These are phyloP conservation scores for Characodon lateralis DNA, from an alignment of 2,797 vertebrate species.

Conservation along the genomic window DNA sequence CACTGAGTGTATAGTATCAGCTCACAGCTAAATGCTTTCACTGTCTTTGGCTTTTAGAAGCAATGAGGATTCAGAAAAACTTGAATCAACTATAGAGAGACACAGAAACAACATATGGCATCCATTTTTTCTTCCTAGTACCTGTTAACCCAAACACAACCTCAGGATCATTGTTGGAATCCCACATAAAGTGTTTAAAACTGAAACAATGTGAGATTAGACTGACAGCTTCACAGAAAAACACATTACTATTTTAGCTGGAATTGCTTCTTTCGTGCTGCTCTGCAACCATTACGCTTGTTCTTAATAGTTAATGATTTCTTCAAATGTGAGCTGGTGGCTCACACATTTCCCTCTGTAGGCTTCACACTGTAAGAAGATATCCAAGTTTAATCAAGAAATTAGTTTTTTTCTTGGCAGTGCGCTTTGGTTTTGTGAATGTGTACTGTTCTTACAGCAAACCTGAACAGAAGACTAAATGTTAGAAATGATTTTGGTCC, in stretches of 20 bases:
- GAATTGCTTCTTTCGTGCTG: conserved; percentile 59
- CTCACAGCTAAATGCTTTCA: background rate
- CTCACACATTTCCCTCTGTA: conserved; percentile 31
- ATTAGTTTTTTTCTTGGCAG: conserved; percentile 48
- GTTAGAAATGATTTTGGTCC: conserved; percentile 58
- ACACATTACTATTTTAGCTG: conserved; percentile 73
- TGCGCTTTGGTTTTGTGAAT: conserved; percentile 43
- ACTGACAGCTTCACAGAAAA: conserved; percentile 69
- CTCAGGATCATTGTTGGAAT: conserved; percentile 45
- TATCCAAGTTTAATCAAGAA: conserved; percentile 65
- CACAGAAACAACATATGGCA: conserved; percentile 21
- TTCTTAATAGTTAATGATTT: conserved; percentile 79
- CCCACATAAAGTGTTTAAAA: conserved; percentile 53
- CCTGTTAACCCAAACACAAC: conserved; percentile 30
- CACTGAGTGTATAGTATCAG: background rate
- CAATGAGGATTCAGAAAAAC: background rate
- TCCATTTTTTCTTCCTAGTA: conserved; percentile 32
- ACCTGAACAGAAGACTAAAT: conserved; percentile 56
- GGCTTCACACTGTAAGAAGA: conserved; percentile 62
- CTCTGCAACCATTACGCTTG: conserved; percentile 49
- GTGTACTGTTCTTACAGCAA: conserved; percentile 20
- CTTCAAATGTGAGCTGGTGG: conserved; percentile 71
- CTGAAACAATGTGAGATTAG: conserved; percentile 51
- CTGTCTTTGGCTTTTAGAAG: background rate
- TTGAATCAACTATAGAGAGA: conserved; percentile 14